Conservation (phyloP, 2,113 vertebrate species). For the Archocentrus centrarchus region DNA sequence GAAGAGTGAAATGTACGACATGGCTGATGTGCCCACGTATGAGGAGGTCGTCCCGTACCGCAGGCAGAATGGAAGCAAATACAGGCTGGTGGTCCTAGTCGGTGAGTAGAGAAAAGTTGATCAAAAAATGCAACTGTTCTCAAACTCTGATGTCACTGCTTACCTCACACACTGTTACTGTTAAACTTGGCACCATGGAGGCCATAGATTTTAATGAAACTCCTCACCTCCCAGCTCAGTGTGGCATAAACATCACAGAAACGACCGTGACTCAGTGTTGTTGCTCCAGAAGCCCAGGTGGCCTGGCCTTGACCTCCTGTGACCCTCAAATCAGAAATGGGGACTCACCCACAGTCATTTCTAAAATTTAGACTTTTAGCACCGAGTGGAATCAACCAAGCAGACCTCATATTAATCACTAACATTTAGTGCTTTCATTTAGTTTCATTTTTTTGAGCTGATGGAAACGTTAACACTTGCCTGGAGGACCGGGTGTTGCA, state of each 20-base stretch:
- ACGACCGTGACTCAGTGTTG: background rate
- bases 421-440: constrained; percentile 63
- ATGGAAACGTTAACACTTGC: constrained; percentile 72
- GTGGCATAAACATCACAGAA: background rate
- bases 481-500: constrained; percentile 49
- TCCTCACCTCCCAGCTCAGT: background rate
- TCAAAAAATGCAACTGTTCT: background rate
- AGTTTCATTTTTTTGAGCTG: constrained; percentile 46
- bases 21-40: constrained; percentile 89
- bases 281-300: background rate
- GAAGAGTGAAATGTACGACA: constrained; percentile 95
- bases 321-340: constrained; percentile 30
- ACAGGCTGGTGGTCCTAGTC: constrained; percentile 86
- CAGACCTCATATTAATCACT: constrained; percentile 62
- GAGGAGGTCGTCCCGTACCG: constrained; percentile 90
- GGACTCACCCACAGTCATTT: constrained; percentile 11
- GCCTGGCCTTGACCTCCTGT: constrained; percentile 30
- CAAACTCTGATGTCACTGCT: constrained; percentile 16
- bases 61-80: constrained; percentile 85
- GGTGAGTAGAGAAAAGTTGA: background rate
- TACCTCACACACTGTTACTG: constrained; percentile 29
- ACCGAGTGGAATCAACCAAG: constrained; percentile 33
- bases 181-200: constrained; percentile 35
- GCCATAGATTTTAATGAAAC: constrained; percentile 43
- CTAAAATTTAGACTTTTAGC: constrained; percentile 45